Base-by-base conservation (phyloP, 2,888 invertebrate genomes). In the Scotopteryx bipunctaria region DNA sequence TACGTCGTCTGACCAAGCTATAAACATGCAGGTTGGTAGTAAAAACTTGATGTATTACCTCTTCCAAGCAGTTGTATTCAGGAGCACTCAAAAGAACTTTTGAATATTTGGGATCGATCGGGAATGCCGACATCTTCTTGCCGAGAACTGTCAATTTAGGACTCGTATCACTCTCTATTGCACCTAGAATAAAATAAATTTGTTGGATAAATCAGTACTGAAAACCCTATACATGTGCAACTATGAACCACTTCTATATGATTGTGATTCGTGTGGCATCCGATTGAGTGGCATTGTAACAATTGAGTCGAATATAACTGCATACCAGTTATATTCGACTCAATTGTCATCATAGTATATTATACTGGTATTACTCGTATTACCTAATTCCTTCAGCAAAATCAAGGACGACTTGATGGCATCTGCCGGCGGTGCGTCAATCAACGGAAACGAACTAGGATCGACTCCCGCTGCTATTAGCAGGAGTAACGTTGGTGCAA, bases 41-140 rank as follows among this genome's bases (percentile, higher is more conserved):
- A 40, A 23, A 9, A 15, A n/a, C n/a, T 5, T 21, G 36, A 44
- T 44, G 71, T 11, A 15, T 40, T 36, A 91, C 93, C 91, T 96
- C 96, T 63, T 95, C 95, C 68, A 96, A 86, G 73, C 96, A 96
- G 13, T 93, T 93, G 66, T 93, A 94, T 52, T 95, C 93, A 8
- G 94, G 92, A 0, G 98, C 95, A 6, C 94, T 91, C 0, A 98
- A 78, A 45, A 98, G 84, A 4, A 96, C 93, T 88, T 96, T 97
- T 5, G 97, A 93, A 77, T 95, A 95, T 61, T 94, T 93, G 0
- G 99, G 99, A 79, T 99, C 98, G 25, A 99, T 91, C 0, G 99
- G 99, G 80, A 98, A 98, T 8, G 93, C 92, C 0, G 97, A 93
- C 97, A 99, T 97, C 73, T 95, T 93, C 63, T 93, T 93, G 0